phyloP scores from a whole-genome alignment of 2,113 vertebrate genomes.

The Odobenus rosmarus region DNA sequence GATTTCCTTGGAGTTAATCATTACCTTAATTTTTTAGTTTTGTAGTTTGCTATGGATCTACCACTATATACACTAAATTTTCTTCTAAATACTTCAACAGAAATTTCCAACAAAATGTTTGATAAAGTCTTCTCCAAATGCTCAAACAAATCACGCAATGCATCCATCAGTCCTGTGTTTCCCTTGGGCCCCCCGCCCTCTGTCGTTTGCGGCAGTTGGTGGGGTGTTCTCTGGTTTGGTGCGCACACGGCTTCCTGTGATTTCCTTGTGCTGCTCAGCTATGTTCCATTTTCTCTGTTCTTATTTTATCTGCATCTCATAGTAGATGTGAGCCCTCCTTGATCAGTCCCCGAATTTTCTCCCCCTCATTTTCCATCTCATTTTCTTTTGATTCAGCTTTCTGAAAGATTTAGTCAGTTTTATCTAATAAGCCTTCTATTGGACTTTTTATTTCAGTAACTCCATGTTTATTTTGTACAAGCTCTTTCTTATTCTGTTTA shows the following conservation, averaged over 20 bases:
- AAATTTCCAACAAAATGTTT: neutral
- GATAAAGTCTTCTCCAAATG: neutral
- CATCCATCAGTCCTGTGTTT: neutral
- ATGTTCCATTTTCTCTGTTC: neutral
- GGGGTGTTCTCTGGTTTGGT: neutral
- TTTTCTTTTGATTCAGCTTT: constrained; percentile 35
- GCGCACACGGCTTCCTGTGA: accelerated
- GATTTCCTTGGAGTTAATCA: neutral
- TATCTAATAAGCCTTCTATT: constrained; percentile 1
- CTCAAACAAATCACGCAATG: neutral
- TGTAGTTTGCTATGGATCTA: neutral
- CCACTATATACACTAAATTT: neutral
- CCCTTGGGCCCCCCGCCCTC: accelerated
- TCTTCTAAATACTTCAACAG: neutral
- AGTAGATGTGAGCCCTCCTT: neutral
- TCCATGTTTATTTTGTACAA: neutral
- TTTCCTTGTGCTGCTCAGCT: neutral
- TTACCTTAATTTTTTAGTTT: neutral
- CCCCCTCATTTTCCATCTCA: neutral
- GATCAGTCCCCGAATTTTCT: too few relatives aligned
- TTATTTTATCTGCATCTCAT: neutral
- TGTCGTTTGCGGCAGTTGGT: neutral
- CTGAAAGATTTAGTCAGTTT: neutral
- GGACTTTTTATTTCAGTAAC: neutral
- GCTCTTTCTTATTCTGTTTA: neutral